Evolutionary conservation across 2,888 invertebrate species (phyloP), one percentile per base, ranked within the genome.

Genomic region (Limenitis camilla): DNA sequence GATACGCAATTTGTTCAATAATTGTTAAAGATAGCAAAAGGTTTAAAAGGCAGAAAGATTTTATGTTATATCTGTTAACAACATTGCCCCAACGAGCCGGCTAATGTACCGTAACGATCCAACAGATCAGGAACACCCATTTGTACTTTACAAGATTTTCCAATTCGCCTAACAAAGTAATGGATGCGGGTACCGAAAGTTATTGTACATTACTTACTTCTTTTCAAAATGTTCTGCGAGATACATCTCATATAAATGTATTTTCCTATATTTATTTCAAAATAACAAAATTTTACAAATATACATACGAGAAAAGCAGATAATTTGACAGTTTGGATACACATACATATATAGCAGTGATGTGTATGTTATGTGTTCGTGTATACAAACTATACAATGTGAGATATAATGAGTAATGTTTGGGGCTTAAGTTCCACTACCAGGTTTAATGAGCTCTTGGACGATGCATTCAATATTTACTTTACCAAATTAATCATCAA

Each of bases 61-160:
- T 54, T 50, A 54, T 54, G 50, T 47, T 55, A 50, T 44, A 47
- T 47, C 50, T 55, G 50, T 54, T 54, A 39, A 54, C 46, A 39
- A 31, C 29, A 45, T 45, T 40, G 40, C 51, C 39, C 45, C 51
- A 40, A 51, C 33, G 50, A 41, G 51, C 29, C 40, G 49, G 45
- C 40, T 58, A 58, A 56, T 49, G 58, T 56, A 42, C 51, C 46
- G 58, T 58, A 53, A 52, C 56, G 52, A 55, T 48, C 49, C 38
- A 47, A 53, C 55, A 53, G 48, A 50, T 51, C 52, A 51, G 48
- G 51, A 60, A 61, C 60, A 54, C 27, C 47, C 58, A 47, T 57
- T 54, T 41, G 41, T 55, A 56, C 54, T 61, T 54, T 40, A 51
- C 56, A 51, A 59, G 59, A 53, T 59, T 59, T 56, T 55, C 56